phyloP scores from a whole-genome alignment of 2,113 vertebrate genomes.

The Phalacrocorax brasilianus region DNA sequence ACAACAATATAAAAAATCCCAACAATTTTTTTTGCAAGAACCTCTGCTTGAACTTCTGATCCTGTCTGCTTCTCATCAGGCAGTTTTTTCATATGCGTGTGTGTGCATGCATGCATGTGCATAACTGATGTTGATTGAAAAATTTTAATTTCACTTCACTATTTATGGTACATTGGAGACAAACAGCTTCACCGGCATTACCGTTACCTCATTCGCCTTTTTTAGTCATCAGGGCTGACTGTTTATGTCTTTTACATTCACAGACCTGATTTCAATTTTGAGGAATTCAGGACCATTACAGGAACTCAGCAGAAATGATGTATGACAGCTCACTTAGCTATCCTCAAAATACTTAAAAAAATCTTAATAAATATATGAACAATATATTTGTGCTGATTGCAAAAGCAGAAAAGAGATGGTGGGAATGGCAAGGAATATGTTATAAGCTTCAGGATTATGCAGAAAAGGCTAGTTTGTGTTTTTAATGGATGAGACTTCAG shows the following conservation, averaged over 20 bases:
- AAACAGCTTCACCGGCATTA: constrained; percentile 55
- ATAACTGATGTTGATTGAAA: constrained; percentile 46
- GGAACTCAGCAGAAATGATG: constrained; percentile 46
- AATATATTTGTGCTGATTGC: constrained; percentile 50
- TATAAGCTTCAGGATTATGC: background rate
- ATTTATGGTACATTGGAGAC: constrained; percentile 70
- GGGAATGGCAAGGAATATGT: background rate
- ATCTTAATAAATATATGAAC: constrained; percentile 49
- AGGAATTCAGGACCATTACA: constrained; percentile 58
- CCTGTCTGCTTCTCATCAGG: constrained; percentile 59
- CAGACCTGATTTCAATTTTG: constrained; percentile 62
- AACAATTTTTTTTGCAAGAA: background rate
- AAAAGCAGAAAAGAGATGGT: constrained; percentile 52
- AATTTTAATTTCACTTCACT: constrained; percentile 65
- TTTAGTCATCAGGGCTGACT: constrained; percentile 66
- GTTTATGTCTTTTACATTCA: constrained; percentile 72
- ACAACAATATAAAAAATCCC: constrained; percentile 8
- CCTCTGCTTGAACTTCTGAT: constrained; percentile 52
- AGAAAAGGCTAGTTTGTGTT: background rate
- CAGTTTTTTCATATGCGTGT: background rate
- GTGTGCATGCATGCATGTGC: background rate
- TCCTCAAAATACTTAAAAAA: constrained; percentile 23
- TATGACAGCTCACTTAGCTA: constrained; percentile 62
- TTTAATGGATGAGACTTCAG: background rate
- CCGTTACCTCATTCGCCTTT: constrained; percentile 67